Evolutionary conservation across 2,888 invertebrate genomes (phyloP).

Genomic region (Itoplectis maculator): DNA sequence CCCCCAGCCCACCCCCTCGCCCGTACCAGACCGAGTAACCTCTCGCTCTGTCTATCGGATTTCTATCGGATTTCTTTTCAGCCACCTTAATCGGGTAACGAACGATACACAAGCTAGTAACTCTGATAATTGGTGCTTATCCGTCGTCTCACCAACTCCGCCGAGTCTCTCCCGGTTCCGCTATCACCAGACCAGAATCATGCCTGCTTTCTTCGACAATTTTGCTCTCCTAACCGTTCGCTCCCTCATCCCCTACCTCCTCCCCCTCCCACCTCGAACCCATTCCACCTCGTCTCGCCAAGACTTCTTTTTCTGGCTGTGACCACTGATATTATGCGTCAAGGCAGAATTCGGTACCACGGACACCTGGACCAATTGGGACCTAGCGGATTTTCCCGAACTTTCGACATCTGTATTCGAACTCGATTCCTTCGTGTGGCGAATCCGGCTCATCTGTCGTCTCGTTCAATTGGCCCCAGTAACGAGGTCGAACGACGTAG

Average conservation of each 20-base stretch:
- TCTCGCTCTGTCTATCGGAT: constrained; percentile 71
- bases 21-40: background rate
- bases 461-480: no score
- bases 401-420: no score
- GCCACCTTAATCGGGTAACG: constrained; percentile 79
- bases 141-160: constrained; percentile 66
- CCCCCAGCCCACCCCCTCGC: constrained; percentile 13
- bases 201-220: constrained; percentile 39
- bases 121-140: constrained; percentile 81
- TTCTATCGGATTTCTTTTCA: constrained; percentile 80
- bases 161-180: constrained; percentile 14
- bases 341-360: no score
- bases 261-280: no score
- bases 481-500: no score
- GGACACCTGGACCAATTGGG: no score
- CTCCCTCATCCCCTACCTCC: constrained; percentile 8
- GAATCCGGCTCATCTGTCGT: no score
- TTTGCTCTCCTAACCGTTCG: constrained; percentile 27
- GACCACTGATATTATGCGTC: no score
- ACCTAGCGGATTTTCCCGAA: no score
- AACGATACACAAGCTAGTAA: constrained; percentile 80
- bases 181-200: background rate
- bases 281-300: background rate
- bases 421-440: no score
- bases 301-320: no score